Base-by-base conservation (phyloP, 2,888 invertebrate genomes). In the Zhengitettix transpicula region DNA sequence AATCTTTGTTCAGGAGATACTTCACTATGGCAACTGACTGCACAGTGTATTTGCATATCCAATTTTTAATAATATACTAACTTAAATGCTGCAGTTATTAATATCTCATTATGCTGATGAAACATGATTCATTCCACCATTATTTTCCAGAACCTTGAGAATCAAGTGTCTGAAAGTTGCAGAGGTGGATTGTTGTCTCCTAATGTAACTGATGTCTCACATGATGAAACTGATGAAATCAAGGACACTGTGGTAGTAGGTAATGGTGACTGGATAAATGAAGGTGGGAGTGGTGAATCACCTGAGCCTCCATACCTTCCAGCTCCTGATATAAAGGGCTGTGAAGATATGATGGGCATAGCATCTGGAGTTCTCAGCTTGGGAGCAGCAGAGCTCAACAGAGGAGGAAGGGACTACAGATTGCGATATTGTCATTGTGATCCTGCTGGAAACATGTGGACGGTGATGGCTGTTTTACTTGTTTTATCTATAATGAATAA, bases 361-460 rank as follows among this genome's bases (percentile, higher is more conserved):
- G 70, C 71, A 0, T 63, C 64, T 8, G 78, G 78, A 1, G 69
- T 77, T 57, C 78, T 76, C 64, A 68, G 64, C 41, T 69, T 73
- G 44, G 67, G 66, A 16, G 63, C 60, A 10, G 59, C 52, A 41
- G 63, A 66, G 40, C 55, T 64, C 14, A 65, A 67, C 58, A 42
- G 67, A 53, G 66, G 66, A 2, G 68, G 70, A 40, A 69, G 74
- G n/a, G 73, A 74, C 65, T 73, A 72, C 55, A 71, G 75, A 60
- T 72, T 74, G 65, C 71, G 75, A 9, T 72, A 77, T 56, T 84
- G 83, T 64, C 83, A 85, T 62, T 77, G 81, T 64, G 77, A 75
- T 52, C 77, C 79, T 0, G 74, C 75, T 0, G 81, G 80, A 1
- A 83, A 82, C 0, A 84, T 84, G n/a, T 86, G 86, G 86, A 83